These are phyloP conservation scores for Serilophus lunatus DNA, from an alignment of 2,113 vertebrate species.

Conservation along the genomic window DNA sequence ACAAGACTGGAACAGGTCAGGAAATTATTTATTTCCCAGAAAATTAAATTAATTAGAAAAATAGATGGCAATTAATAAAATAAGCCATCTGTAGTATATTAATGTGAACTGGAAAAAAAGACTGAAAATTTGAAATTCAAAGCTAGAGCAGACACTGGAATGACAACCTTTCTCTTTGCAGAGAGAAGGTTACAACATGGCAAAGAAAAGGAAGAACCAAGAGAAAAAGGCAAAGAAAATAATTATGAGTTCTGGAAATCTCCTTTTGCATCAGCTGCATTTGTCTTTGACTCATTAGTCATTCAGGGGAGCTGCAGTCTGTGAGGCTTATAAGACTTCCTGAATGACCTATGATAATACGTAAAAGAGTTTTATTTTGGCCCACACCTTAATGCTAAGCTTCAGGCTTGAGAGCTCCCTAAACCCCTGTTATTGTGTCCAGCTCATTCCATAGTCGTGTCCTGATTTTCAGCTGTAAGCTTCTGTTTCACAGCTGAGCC, in stretches of 20 bases:
- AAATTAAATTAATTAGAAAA: slow-evolving; percentile 18
- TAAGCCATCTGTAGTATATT: background rate
- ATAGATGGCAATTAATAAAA: slow-evolving; percentile 24
- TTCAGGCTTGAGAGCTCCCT: background rate
- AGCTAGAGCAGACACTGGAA: background rate
- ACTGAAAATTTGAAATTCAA: background rate
- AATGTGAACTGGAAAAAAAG: background rate
- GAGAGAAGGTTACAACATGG: background rate
- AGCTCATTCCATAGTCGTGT: background rate
- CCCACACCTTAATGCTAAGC: background rate
- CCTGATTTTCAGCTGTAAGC: background rate
- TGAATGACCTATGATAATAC: background rate
- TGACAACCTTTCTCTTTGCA: background rate
- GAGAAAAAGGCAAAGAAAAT: background rate
- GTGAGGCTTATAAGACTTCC: background rate
- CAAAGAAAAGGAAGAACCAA: background rate
- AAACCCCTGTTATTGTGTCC: background rate
- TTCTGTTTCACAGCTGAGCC: background rate
- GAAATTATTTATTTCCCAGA: slow-evolving; percentile 12
- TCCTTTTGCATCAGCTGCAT: background rate
- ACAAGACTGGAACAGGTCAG: background rate
- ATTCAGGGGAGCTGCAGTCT: background rate
- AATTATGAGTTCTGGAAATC: background rate
- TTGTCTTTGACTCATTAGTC: background rate
- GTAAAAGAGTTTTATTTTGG: background rate